Percentiles rank a stretch among this genome's conserved stretches.
These are phyloP conservation scores for Trissolcus basalis DNA, from an alignment of 1,140 invertebrate genomes.

Conservation along the genomic window DNA sequence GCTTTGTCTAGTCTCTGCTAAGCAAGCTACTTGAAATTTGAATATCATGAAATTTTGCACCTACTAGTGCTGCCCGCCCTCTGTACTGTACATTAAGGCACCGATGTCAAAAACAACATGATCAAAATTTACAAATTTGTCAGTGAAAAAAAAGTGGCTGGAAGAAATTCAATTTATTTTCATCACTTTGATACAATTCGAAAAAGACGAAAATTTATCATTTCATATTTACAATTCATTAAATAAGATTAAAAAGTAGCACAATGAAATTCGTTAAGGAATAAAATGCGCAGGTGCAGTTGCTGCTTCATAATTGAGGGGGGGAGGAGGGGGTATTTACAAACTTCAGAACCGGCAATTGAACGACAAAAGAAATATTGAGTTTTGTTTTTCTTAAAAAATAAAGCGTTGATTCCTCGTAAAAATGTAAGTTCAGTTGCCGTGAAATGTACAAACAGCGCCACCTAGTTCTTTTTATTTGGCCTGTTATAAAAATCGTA, in stretches of 20 bases:
- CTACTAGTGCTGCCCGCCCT: conserved; percentile 38
- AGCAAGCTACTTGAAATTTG: conserved; percentile 21
- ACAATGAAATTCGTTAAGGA: too few relatives aligned
- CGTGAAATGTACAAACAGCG: conserved; percentile 55
- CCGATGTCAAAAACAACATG: conserved; percentile 34
- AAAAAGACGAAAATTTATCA: too few relatives aligned
- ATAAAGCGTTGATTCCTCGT: conserved; percentile 27
- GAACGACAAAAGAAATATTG: neutral
- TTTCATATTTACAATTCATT: too few relatives aligned
- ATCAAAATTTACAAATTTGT: conserved; percentile 15
- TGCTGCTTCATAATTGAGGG: too few relatives aligned
- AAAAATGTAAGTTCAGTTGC: conserved; percentile 51
- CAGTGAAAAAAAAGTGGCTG: neutral
- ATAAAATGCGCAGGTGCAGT: too few relatives aligned
- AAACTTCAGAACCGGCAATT: neutral
- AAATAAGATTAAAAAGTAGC: too few relatives aligned
- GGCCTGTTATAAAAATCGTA: conserved; percentile 32
- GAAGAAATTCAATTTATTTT: neutral
- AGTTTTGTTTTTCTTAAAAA: neutral
- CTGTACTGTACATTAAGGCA: conserved; percentile 54
- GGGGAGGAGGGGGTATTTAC: too few relatives aligned
- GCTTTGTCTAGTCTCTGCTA: conserved; percentile 38
- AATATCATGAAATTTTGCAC: conserved; percentile 25
- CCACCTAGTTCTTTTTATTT: conserved; percentile 23
- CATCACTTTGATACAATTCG: too few relatives aligned